These are phyloP conservation scores for Conchocele bisecta DNA, from an alignment of 2,888 invertebrate species.

Conservation along the genomic window DNA sequence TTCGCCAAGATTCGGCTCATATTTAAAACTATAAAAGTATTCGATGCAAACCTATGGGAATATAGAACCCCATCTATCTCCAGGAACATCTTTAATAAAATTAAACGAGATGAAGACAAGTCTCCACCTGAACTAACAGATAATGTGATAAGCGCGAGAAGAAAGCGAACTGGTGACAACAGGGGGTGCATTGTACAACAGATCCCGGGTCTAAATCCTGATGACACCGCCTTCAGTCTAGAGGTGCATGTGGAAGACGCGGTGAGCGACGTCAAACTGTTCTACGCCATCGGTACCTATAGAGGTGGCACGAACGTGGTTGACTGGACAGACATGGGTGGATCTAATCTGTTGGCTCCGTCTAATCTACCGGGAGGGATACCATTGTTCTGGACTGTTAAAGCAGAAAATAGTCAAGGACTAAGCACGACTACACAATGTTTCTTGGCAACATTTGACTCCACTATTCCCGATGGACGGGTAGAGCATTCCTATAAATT, in stretches of 20 bases:
- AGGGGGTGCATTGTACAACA: slow-evolving; percentile 53
- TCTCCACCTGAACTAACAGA: slow-evolving; percentile 31
- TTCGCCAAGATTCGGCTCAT: slow-evolving; percentile 49
- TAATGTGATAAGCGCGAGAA: slow-evolving; percentile 2
- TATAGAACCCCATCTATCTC: slow-evolving; percentile 51
- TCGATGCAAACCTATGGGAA: slow-evolving; percentile 59
- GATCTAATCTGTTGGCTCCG: slow-evolving; percentile 44
- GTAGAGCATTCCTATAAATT: slow-evolving; percentile 59
- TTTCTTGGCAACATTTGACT: slow-evolving; percentile 64
- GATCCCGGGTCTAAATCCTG: slow-evolving; percentile 30
- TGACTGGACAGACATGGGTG: slow-evolving; percentile 58
- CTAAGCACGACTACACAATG: slow-evolving; percentile 54
- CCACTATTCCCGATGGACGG: slow-evolving; percentile 65
- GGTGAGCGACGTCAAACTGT: slow-evolving; percentile 49
- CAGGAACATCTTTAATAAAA: slow-evolving; percentile 46
- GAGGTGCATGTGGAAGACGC: slow-evolving; percentile 55
- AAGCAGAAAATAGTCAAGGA: slow-evolving; percentile 64
- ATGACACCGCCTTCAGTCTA: slow-evolving; percentile 53
- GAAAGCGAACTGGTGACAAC: slow-evolving; percentile 22
- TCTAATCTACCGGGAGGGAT: slow-evolving; percentile 51
- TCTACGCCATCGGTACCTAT: slow-evolving; percentile 57
- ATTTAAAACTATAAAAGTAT: slow-evolving; percentile 46
- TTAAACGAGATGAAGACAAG: slow-evolving; percentile 27
- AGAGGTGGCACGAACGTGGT: slow-evolving; percentile 51
- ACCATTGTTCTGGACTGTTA: slow-evolving; percentile 66